Evolutionary conservation across 1,140 invertebrate species (phyloP), one percentile per base, ranked within the genome.

Genomic region (Pseudobourletiella spinata): DNA sequence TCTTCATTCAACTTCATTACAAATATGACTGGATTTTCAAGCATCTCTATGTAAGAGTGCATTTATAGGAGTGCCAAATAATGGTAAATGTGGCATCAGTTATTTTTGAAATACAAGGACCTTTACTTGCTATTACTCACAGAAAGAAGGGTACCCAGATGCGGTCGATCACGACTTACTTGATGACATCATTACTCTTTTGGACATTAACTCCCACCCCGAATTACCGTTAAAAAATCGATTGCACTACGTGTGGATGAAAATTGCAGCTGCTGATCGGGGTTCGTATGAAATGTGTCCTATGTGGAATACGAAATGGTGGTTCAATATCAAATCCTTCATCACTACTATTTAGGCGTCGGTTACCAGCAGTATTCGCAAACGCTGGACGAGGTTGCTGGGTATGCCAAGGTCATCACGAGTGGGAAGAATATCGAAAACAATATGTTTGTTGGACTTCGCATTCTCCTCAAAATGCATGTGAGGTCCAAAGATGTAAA

Each of bases 1-100:
- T 63, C 18, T n/a, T 63, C n/a, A 16, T n/a, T 3, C 61, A 63
- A 63, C 1, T 63, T 2, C 54, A 58, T 42, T 57, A 26, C 15
- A 57, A 63, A 42, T 63, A 63, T 51, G 61, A 63, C 30, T 57
- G 43, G 43, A 25, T 42, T 24, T 57, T 63, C 25, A 55, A 50
- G 11, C 56, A 57, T 42, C 11, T 55, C 11, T 58, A 26, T 44
- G 61, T 58, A 63, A 46, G 61, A n/a, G 8, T 39, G 8, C 8
- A 39, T 11, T 39, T 39, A 16, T 57, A 35, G 18, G 11, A 8
- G 22, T n/a, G 6, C 16, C 26, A 15, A 32, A 55, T 28, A 22
- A 55, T 28, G 29, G 8, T 32, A 25, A 20, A 25, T 25, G 14
- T n/a, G 25, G 42, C 18, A 20, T 48, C 42, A 11, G 8, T 25